Evolutionary conservation across 2,888 invertebrate genomes (phyloP).

Genomic region (Caenorhabditis auriculariae): DNA sequence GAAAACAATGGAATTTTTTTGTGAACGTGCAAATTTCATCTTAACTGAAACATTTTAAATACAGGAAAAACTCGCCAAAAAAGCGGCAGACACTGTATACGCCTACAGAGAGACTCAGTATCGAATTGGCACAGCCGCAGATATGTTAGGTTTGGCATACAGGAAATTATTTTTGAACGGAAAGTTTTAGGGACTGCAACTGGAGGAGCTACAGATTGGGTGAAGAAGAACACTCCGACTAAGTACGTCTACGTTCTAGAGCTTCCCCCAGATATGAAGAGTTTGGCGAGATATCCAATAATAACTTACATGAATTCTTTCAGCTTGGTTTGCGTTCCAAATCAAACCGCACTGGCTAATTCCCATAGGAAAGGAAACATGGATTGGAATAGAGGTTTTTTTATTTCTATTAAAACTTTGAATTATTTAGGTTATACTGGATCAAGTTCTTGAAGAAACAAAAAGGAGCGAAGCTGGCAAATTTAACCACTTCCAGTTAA

Average conservation of each 20-base stretch:
- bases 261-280: slow-evolving; percentile 58
- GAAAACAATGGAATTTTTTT: too few species aligned
- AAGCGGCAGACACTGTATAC: slow-evolving; percentile 40
- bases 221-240: slow-evolving; percentile 57
- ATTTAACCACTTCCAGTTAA: too few species aligned
- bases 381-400: slow-evolving; percentile 46
- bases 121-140: slow-evolving; percentile 57
- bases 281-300: slow-evolving; percentile 14
- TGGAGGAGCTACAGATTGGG: slow-evolving; percentile 63
- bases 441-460: slow-evolving; percentile 46
- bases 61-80: slow-evolving; percentile 43
- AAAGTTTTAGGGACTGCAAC: slow-evolving; percentile 46
- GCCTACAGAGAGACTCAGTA: slow-evolving; percentile 51
- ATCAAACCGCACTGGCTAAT: slow-evolving; percentile 59
- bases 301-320: slow-evolving; percentile 4
- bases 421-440: slow-evolving; percentile 33
- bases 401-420: not conserved
- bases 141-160: slow-evolving; percentile 47
- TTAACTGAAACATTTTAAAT: not conserved
- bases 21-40: not conserved
- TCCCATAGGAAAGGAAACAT: slow-evolving; percentile 50
- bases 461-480: too few species aligned
- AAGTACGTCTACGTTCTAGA: slow-evolving; percentile 63
- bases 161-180: not conserved
- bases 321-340: slow-evolving; percentile 63